Base-by-base conservation (phyloP, 2,888 invertebrate species). In the Latheticus oryzae region DNA sequence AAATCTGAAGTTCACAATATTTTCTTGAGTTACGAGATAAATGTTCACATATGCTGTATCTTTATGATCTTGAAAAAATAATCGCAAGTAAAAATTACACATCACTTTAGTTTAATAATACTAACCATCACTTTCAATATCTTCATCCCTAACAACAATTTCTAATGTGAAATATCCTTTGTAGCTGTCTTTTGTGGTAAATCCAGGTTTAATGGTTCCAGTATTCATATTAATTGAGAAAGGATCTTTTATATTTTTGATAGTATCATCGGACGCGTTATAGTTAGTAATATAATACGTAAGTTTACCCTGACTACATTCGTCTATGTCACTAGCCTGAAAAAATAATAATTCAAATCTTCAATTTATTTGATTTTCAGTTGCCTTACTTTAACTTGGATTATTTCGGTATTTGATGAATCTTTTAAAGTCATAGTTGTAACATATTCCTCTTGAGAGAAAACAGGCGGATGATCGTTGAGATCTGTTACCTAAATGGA, bases 91-190 rank as follows among this genome's bases (percentile, higher is more conserved):
- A n/a, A n/a, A n/a, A n/a, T n/a, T n/a, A n/a, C n/a, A n/a, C n/a
- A n/a, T n/a, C n/a, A n/a, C n/a, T n/a, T n/a, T n/a, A n/a, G n/a
- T n/a, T n/a, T n/a, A n/a, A n/a, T n/a, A n/a, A n/a, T n/a, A n/a
- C n/a, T n/a, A n/a, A n/a, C n/a, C n/a, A n/a, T n/a, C n/a, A n/a
- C n/a, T n/a, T n/a, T n/a, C n/a, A n/a, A n/a, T 23, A 58, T 67
- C 68, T 42, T 28, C 13, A 67, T 87, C 88, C 2, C 73, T 73
- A 3, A 85, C 87, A 1, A 74, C 62, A 5, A 85, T 79, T 23
- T 80, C 63, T 62, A 87, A 86, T 63, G 79, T 79, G 67, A 87
- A 85, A 78, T 82, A 84, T 54, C 88, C 88, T 15, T 79, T 79
- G 85, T 86, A 86, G 45, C 78, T 76, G 3, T 75, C 73, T 1